Percentiles rank a stretch among this genome's conserved stretches.
Evolutionary conservation across 2,113 vertebrate genomes (phyloP).

Genomic region (Proterorhinus semilunaris): DNA sequence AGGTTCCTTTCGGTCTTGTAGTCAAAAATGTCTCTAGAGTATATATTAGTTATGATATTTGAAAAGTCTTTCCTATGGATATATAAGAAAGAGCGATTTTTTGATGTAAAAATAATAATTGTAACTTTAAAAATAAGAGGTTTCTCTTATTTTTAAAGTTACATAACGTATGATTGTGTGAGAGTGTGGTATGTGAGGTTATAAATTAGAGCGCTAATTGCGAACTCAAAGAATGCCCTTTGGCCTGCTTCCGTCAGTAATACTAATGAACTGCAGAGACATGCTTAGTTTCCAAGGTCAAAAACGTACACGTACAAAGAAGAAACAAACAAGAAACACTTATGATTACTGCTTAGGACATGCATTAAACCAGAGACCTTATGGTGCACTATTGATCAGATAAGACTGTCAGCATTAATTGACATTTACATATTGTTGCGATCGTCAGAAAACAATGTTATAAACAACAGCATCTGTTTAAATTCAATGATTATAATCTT

Average conservation of each 20-base stretch:
- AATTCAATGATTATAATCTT: too few species aligned
- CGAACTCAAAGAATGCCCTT: slow-evolving; percentile 31
- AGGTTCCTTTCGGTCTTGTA: too few species aligned
- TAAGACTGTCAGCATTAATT: not conserved
- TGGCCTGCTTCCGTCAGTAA: slow-evolving; percentile 21
- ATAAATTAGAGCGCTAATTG: slow-evolving; percentile 22
- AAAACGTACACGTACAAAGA: not conserved
- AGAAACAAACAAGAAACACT: not conserved
- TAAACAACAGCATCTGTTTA: too few species aligned
- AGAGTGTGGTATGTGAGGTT: not conserved
- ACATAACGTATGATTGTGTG: not conserved
- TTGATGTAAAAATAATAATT: too few species aligned
- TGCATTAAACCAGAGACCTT: not conserved
- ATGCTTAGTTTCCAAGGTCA: not conserved
- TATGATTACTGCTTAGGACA: not conserved
- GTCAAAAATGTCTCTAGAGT: too few species aligned
- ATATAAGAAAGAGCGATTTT: too few species aligned
- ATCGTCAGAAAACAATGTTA: too few species aligned
- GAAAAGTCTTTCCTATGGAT: too few species aligned
- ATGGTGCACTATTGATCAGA: not conserved
- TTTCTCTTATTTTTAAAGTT: too few species aligned
- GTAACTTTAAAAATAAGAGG: not conserved
- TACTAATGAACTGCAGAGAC: slow-evolving; percentile 34
- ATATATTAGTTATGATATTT: too few species aligned
- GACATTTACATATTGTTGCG: too few species aligned